Evolutionary conservation across 2,797 vertebrate genomes (phyloP).

Genomic region (Nasua narica): DNA sequence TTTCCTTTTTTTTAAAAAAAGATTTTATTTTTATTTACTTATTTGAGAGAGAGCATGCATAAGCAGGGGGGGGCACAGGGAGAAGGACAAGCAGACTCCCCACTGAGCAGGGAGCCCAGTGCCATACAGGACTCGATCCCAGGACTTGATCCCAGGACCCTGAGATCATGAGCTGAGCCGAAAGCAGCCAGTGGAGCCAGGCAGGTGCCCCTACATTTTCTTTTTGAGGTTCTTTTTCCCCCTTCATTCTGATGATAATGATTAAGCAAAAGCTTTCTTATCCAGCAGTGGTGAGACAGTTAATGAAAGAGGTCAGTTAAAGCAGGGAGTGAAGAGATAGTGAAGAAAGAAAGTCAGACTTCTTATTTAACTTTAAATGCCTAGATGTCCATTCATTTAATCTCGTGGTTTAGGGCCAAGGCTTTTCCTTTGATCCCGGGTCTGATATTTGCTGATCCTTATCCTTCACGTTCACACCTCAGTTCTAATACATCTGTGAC

Average conservation of each 20-base stretch:
- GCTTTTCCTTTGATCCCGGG: not conserved
- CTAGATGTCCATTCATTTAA: not conserved
- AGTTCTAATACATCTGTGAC: not conserved
- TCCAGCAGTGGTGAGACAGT: not conserved
- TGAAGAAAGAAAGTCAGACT: not conserved
- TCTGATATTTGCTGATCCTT: not conserved
- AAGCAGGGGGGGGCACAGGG: not conserved
- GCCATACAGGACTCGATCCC: not conserved
- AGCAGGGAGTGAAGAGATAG: not conserved
- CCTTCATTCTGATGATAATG: not conserved
- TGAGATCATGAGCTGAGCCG: not conserved
- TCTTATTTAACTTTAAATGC: not conserved
- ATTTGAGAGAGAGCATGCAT: not conserved
- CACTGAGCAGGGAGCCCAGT: not conserved
- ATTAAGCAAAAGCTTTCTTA: not conserved
- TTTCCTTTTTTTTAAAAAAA: not conserved
- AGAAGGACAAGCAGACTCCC: not conserved
- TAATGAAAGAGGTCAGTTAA: not conserved
- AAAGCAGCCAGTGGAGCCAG: not conserved
- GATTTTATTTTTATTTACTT: not conserved
- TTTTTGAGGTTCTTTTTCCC: not conserved
- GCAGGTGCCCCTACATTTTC: not conserved
- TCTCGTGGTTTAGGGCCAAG: not conserved
- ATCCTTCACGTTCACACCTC: not conserved
- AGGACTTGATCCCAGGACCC: not conserved